These are phyloP conservation scores for Didymodactylos carnosus DNA, from an alignment of 2,888 invertebrate genomes.

Conservation along the genomic window DNA sequence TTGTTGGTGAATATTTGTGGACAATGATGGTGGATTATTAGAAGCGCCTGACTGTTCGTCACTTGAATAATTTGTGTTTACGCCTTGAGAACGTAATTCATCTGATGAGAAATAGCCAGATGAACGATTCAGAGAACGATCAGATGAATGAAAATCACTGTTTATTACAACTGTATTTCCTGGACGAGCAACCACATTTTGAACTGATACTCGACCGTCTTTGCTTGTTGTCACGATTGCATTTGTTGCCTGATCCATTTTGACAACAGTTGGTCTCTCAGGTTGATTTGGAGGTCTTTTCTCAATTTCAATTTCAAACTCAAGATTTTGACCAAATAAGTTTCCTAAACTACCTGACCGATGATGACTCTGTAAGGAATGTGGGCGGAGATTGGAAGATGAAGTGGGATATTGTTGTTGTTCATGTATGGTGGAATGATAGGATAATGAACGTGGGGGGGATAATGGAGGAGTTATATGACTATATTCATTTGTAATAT, in stretches of 20 bases:
- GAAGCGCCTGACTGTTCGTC: neutral
- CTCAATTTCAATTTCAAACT: conserved; percentile 14
- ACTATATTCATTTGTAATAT: neutral
- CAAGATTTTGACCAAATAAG: neutral
- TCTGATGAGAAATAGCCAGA: conserved; percentile 12
- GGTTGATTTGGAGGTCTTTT: neutral
- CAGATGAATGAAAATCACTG: neutral
- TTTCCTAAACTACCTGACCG: neutral
- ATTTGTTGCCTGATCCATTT: neutral
- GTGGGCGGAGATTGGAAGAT: no score
- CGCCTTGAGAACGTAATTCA: neutral
- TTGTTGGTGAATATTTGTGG: no score
- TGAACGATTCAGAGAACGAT: conserved; percentile 7
- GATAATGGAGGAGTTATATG: neutral
- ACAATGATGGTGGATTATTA: neutral
- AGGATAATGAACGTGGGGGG: neutral
- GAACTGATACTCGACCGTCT: neutral
- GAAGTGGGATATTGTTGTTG: neutral
- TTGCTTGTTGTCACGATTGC: neutral
- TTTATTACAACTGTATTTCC: neutral
- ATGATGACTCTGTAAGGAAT: neutral
- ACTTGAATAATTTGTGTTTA: neutral
- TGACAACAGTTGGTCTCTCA: neutral
- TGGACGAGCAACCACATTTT: neutral
- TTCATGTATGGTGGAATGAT: neutral